Conservation (phyloP, 2,888 invertebrate genomes). For the Ashinkailepas kermadecensis region DNA sequence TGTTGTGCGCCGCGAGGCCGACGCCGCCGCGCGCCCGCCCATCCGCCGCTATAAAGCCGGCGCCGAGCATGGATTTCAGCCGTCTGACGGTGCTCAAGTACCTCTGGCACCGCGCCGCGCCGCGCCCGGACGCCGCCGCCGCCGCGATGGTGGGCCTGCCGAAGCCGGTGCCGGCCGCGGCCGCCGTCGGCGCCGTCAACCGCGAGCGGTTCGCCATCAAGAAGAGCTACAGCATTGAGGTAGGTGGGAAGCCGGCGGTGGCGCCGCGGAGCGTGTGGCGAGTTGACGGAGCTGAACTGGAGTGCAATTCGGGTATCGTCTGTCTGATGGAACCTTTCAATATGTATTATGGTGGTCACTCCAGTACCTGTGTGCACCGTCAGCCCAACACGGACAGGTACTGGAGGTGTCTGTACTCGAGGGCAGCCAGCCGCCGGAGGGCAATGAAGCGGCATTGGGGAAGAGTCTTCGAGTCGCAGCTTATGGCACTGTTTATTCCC, state of each 20-base stretch:
- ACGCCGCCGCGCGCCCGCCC: neutral
- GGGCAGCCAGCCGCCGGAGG: no score
- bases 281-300: no score
- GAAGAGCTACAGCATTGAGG: constrained; percentile 95
- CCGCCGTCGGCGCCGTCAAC: constrained; percentile 50
- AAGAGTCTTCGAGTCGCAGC: no score
- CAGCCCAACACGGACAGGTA: no score
- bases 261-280: no score
- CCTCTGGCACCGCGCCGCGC: neutral
- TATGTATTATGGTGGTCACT: no score
- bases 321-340: no score
- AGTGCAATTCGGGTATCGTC: no score
- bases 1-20: neutral
- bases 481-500: no score
- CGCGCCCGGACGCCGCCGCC: neutral
- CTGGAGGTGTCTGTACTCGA: no score
- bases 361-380: no score
- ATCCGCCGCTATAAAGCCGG: neutral
- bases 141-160: neutral
- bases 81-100: neutral
- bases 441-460: no score
- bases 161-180: neutral
- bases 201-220: constrained; percentile 95
- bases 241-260: constrained; percentile 48
- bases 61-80: neutral